Base-by-base conservation (phyloP, 2,113 vertebrate species). In the Lepus europaeus region DNA sequence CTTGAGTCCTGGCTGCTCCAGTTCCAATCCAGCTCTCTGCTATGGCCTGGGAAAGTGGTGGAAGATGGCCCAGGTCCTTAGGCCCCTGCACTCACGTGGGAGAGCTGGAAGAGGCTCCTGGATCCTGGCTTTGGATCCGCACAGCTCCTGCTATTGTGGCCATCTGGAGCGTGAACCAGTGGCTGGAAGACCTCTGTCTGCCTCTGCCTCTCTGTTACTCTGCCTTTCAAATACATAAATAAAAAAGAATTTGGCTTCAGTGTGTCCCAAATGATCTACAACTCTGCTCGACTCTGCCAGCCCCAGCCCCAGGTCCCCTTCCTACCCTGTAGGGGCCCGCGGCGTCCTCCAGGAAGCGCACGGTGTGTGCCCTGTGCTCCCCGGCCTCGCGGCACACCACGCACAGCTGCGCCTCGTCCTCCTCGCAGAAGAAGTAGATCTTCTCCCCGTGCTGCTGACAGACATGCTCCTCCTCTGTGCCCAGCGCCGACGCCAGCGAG, bases 351-450 rank as follows among this genome's bases (percentile, higher is more conserved):
- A 99, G 97, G 59, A 99, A 98, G 51, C 98, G 98, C 63, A 99
- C 98, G 0, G 97, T 96, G 92, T 99, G 99, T 6, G 53, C 76
- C 7, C 97, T 97, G 90, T 99, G 99, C 4, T 94, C 98, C 9
- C 73, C 93, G 5, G 98, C 98, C 96, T 98, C 98, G 0, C 98
- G 97, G 94, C 99, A 99, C 10, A 98, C 90, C 94, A 99, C 95
- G 8, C 99, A 99, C 95, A 99, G 63, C 31, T 98, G 98, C 36
- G 53, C 80, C 96, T 98, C 98, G 0, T 99, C 99, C 49, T 99
- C 98, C 97, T 99, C 98, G 2, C 99, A 99, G 98, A 99, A 99
- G 3, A 99, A 98, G 87, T 99, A 99, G 80, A 99, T 95, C 11
- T 97, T 98, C 97, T 99, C 98, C 3, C 96, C 97, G 8, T 99